Conservation (phyloP, 2,888 invertebrate genomes). For the Aricia artaxerxes region DNA sequence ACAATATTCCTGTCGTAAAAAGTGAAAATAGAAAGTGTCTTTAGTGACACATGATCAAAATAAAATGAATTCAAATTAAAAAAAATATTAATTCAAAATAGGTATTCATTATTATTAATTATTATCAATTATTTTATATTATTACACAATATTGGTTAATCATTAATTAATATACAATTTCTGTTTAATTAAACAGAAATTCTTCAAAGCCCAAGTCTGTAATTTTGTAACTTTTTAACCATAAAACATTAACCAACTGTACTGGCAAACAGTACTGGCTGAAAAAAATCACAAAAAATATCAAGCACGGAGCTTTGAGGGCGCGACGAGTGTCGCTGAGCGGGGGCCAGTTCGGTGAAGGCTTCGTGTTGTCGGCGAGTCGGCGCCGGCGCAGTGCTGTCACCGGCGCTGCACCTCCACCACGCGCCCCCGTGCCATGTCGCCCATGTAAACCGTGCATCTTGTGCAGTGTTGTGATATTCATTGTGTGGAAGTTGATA, state of each 20-base stretch:
- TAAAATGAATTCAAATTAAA: background rate
- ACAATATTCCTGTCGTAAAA: background rate
- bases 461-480: constrained; percentile 39
- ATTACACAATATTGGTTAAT: too few species aligned
- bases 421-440: constrained; percentile 51
- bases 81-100: too few species aligned
- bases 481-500: constrained; percentile 36
- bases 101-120: too few species aligned
- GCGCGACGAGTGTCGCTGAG: constrained; percentile 34
- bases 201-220: too few species aligned
- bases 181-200: background rate
- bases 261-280: too few species aligned
- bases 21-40: background rate
- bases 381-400: constrained; percentile 55
- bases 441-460: constrained; percentile 30
- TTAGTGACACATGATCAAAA: background rate
- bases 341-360: constrained; percentile 49
- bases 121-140: too few species aligned
- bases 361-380: constrained; percentile 53
- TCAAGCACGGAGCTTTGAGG: background rate
- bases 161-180: too few species aligned
- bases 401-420: constrained; percentile 55
- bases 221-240: too few species aligned
- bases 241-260: background rate
- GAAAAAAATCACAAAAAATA: constrained; percentile 28